Percentiles rank a stretch among this genome's conserved stretches.
Evolutionary conservation across 2,797 vertebrate genomes (phyloP).

Genomic region (Valencia hispanica): DNA sequence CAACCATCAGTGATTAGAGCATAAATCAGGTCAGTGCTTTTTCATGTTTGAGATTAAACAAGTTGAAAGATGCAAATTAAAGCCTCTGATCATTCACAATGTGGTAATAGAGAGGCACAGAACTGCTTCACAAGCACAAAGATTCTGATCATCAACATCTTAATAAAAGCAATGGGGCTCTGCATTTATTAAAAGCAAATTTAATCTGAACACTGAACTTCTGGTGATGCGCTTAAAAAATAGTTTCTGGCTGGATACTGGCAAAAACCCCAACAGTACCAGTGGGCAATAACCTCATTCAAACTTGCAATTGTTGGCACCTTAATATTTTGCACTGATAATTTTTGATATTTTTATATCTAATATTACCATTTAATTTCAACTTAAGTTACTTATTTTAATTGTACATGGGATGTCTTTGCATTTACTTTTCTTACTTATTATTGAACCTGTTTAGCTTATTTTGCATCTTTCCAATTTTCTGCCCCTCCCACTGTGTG

Average conservation of each 20-base stretch:
- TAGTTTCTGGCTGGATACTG: neutral
- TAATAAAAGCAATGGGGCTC: neutral
- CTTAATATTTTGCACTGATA: too few relatives aligned
- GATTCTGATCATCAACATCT: neutral
- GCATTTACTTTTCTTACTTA: too few relatives aligned
- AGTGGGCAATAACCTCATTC: too few relatives aligned
- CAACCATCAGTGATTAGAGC: neutral
- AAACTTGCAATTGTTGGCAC: too few relatives aligned
- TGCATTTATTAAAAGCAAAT: neutral
- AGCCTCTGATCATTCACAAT: neutral
- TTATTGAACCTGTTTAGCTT: too few relatives aligned
- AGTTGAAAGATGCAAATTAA: conserved; percentile 2
- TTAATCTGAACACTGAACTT: neutral
- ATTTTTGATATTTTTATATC: too few relatives aligned
- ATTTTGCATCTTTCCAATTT: too few relatives aligned
- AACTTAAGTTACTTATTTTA: too few relatives aligned
- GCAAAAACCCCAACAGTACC: too few relatives aligned
- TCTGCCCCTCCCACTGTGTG: too few relatives aligned
- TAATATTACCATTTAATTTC: too few relatives aligned
- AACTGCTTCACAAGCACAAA: neutral
- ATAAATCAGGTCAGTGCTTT: conserved; percentile 1
- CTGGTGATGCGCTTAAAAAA: neutral
- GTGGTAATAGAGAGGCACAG: conserved; percentile 2
- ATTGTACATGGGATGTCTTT: too few relatives aligned
- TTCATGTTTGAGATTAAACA: neutral